Evolutionary conservation across 1,140 invertebrate species (phyloP).

Genomic region (Drosophila bocki): DNA sequence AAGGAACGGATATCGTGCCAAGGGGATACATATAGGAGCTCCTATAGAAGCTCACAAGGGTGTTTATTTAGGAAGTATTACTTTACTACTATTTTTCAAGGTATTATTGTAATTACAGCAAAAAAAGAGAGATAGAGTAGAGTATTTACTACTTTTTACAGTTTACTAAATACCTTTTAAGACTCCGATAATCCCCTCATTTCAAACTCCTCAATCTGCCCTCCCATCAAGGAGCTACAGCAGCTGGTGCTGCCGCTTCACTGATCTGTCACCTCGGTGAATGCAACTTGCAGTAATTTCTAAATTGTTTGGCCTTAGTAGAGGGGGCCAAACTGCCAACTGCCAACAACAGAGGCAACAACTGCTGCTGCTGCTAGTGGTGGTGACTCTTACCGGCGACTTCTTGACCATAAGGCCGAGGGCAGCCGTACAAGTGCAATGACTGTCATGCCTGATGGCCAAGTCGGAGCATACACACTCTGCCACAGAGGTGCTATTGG

Average conservation of each 20-base stretch:
- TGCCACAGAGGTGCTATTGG: conserved; percentile 8
- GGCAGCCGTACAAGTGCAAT: conserved; percentile 73
- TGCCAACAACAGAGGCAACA: conserved; percentile 8
- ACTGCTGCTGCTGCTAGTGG: not conserved
- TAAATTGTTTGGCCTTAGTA: conserved; percentile 56
- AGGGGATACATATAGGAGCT: not conserved
- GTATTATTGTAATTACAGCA: too few relatives aligned
- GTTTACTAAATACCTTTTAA: not conserved
- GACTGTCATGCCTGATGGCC: conserved; percentile 56
- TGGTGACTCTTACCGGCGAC: conserved; percentile 2
- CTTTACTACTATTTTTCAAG: not conserved
- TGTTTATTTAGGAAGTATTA: not conserved
- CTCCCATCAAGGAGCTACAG: conserved; percentile 23
- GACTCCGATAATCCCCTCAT: not conserved
- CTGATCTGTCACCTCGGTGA: conserved; percentile 24
- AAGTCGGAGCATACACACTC: conserved; percentile 5
- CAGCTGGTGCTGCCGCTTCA: conserved; percentile 33
- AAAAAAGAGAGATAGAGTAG: too few relatives aligned
- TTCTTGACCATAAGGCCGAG: conserved; percentile 36
- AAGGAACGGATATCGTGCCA: not conserved
- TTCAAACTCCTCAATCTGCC: conserved; percentile 16
- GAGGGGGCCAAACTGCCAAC: not conserved
- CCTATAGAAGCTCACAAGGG: not conserved
- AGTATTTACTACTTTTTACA: not conserved
- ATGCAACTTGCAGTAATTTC: conserved; percentile 41